Conservation (phyloP, 2,888 invertebrate species). For the Erebia aethiops region DNA sequence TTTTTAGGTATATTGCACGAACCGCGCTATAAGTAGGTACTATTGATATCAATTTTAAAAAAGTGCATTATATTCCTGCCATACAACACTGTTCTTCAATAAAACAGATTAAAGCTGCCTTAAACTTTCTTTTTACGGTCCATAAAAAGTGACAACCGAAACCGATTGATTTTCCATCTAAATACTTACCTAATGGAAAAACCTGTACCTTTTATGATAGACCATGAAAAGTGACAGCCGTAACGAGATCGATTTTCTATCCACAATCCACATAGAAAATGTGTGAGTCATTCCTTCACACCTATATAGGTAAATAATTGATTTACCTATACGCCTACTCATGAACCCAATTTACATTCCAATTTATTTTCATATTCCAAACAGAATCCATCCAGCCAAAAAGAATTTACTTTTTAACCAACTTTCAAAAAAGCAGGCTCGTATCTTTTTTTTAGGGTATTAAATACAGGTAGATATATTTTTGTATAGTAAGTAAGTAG, state of each 20-base stretch:
- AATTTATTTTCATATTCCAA: neutral
- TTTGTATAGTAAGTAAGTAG: too few relatives aligned
- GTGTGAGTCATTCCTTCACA: conserved; percentile 33
- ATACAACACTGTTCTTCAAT: neutral
- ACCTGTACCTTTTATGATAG: conserved; percentile 11
- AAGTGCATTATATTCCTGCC: neutral
- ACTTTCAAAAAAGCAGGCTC: too few relatives aligned
- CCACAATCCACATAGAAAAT: conserved; percentile 31
- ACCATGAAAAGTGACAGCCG: conserved; percentile 8
- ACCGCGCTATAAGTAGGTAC: too few relatives aligned
- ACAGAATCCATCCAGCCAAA: neutral
- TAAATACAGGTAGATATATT: too few relatives aligned
- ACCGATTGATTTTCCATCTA: neutral
- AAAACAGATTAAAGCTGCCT: conserved; percentile 1
- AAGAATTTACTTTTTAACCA: too few relatives aligned
- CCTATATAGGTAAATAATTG: too few relatives aligned
- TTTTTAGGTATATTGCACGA: too few relatives aligned
- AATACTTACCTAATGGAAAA: conserved; percentile 18
- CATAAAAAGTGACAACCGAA: conserved; percentile 13
- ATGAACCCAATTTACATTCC: neutral
- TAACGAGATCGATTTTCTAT: conserved; percentile 37
- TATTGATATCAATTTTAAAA: too few relatives aligned
- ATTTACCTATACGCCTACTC: neutral
- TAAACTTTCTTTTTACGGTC: conserved; percentile 9
- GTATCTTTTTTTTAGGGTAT: too few relatives aligned